Evolutionary conservation across 23 tunicate species (phyloP), one percentile per base, ranked within the genome.

Genomic region (Styela clava): DNA sequence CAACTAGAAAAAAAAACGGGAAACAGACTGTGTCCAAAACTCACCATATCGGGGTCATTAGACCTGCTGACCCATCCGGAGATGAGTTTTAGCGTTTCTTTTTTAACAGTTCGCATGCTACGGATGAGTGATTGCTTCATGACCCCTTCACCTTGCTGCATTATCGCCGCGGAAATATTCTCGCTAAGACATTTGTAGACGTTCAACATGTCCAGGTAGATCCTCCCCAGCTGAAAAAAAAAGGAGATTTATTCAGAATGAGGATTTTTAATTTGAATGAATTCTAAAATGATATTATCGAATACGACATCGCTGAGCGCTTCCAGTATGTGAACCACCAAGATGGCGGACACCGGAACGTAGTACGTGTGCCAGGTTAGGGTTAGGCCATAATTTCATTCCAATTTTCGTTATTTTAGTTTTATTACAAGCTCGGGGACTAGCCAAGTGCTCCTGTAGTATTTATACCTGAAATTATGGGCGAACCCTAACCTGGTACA

Each of bases 161-260:
- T 69, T 32, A 96, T 96, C 33, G 99, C 99, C 16, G 97, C 91
- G 29, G 99, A 96, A 33, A 96, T 96, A 79, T 87, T 87, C 74
- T 96, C 99, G 61, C 94, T 87, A 79, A 96, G 69, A 69, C 96
- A 93, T 63, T 96, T 96, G 88, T 96, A 96, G 67, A 96, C 99
- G 83, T 96, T 96, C 85, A 96, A 63, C 97, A 96, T 96, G 85
- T 96, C 99, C 37, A 96, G 88, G 77, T 91, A 96, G 79, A 96
- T 96, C 2, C 97, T 86, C 31, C 97, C 99, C 21, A 96, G 81
- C 96, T 96, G 85, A 16, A 30, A 28, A 62, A 62, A 63, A 64
- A 69, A 69, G 64, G 20, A 61, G 19, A 21, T 19, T 19, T 19
- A 19, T 19, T 19, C 19, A 19, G 20, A 21, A 19, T 61, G 20